Conservation (phyloP, 2,113 vertebrate species). For the Lampris incognitus region DNA sequence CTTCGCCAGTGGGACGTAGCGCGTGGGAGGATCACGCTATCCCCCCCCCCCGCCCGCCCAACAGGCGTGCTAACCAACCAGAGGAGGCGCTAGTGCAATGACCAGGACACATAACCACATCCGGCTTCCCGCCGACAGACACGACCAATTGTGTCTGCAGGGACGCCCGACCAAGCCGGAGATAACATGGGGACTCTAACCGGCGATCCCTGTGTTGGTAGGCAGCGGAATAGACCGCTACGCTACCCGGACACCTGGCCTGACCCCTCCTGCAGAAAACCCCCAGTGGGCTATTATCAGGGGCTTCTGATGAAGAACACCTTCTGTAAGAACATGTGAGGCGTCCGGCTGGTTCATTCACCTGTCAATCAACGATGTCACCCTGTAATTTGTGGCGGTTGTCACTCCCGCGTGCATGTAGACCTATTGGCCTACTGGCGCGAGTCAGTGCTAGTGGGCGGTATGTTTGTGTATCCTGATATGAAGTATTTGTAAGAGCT, state of each 20-base stretch:
- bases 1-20: too few species aligned
- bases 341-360: background rate
- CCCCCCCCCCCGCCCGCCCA: too few species aligned
- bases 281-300: background rate
- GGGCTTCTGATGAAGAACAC: background rate
- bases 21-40: too few species aligned
- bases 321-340: slow-evolving; percentile 14
- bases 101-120: too few species aligned
- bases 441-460: background rate
- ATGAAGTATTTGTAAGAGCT: background rate
- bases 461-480: background rate
- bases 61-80: too few species aligned
- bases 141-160: too few species aligned
- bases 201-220: too few species aligned
- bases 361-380: slow-evolving; percentile 13
- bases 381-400: background rate
- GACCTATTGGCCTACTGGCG: background rate
- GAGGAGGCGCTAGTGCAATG: too few species aligned
- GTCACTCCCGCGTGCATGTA: background rate
- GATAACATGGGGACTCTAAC: too few species aligned
- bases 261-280: background rate
- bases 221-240: too few species aligned
- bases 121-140: too few species aligned
- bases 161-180: too few species aligned
- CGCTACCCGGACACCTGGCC: background rate